Evolutionary conservation across 1,140 invertebrate genomes (phyloP).

Genomic region (Popillia japonica): DNA sequence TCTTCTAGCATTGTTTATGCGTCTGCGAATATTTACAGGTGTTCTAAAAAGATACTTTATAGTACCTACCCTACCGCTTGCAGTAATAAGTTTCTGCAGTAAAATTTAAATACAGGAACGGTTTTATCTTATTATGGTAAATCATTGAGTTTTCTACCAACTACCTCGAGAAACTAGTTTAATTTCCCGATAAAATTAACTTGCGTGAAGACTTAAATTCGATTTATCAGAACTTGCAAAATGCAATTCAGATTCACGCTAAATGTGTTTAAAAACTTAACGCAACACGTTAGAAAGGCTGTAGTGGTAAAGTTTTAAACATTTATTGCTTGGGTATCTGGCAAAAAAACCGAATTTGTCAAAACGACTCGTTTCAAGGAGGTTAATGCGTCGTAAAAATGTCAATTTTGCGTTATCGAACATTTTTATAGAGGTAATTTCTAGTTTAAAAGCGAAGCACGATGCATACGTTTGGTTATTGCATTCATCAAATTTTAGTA

Average conservation of each 20-base stretch:
- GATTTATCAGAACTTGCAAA: not conserved
- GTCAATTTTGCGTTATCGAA: slow-evolving; percentile 4
- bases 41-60: too few relatives aligned
- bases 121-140: not conserved
- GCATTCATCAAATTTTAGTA: not conserved
- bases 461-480: not conserved
- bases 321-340: not conserved
- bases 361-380: not conserved
- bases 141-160: not conserved
- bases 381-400: not conserved
- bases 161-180: not conserved
- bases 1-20: too few relatives aligned
- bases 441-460: not conserved
- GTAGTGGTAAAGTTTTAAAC: not conserved
- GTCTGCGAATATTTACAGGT: too few relatives aligned
- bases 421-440: slow-evolving; percentile 3
- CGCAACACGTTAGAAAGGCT: not conserved
- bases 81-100: too few relatives aligned
- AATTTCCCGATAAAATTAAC: slow-evolving; percentile 15
- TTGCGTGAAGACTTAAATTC: not conserved
- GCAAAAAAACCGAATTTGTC: not conserved
- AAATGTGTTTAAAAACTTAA: not conserved
- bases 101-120: too few relatives aligned
- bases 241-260: slow-evolving; percentile 4
- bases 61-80: too few relatives aligned